Evolutionary conservation across 2,888 invertebrate genomes (phyloP), one percentile per base, ranked within the genome.

Genomic region (Tachina fera): DNA sequence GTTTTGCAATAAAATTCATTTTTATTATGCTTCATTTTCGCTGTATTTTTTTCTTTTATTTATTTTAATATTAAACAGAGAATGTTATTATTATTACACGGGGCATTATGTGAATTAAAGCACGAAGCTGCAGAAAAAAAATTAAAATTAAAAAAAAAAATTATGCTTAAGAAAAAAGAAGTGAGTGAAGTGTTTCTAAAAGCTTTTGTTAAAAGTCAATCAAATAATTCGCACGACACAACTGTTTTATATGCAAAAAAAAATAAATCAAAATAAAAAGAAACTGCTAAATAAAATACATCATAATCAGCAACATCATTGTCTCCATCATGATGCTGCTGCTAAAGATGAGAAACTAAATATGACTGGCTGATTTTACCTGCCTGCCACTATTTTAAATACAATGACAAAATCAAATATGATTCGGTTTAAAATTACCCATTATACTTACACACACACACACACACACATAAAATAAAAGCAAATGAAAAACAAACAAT

Each of bases 161-260:
- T 10, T 58, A 65, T 31, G 6, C n/a, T 1, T 8, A 49, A 63
- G 16, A 49, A 67, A 67, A 31, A 58, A 77, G 13, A 77, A 83
- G 67, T 77, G 47, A 45, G 67, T 77, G 47, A 45, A 67, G 43
- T 68, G 16, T 51, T 70, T 70, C 14, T 31, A 68, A 79, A 65
- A n/a, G 68, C 63, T 79, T 82, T 83, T 82, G 78, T 86, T 65
- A 71, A 82, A 82, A 82, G 85, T 83, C 82, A 83, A 86, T 86
- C 75, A 86, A 79, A 76, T 83, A 86, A 86, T 83, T 86, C 86
- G 76, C 86, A 86, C 83, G 82, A 76, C 65, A 79, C 70, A 53
- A 65, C 72, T 49, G 16, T 41, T 51, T 53, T 16, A 43, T 53
- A 70, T 76, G 63, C 68, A 82, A 51, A 47, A 61, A 67, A 58